Percentiles rank a stretch among this genome's conserved stretches.
Conservation (phyloP, 2,888 invertebrate genomes). For the Epirrhoe alternata region DNA sequence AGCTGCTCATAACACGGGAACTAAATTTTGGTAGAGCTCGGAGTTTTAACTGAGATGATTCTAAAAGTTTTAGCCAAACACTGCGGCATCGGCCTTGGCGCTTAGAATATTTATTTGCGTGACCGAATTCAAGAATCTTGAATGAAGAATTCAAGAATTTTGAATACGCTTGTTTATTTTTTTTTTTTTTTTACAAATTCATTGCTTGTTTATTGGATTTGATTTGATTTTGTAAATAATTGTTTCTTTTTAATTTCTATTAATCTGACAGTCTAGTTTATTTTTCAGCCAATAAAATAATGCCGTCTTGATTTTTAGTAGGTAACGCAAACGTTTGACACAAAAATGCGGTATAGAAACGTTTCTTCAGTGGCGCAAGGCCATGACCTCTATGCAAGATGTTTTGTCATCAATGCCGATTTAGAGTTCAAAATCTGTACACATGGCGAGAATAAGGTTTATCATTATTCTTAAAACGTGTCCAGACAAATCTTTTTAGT, state of each 20-base stretch:
- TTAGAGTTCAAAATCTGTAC: background rate
- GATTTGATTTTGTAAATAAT: too few relatives aligned
- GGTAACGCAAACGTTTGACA: background rate
- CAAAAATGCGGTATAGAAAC: background rate
- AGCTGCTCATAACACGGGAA: background rate
- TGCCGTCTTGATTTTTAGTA: background rate
- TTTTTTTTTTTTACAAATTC: too few relatives aligned
- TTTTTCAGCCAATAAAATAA: background rate
- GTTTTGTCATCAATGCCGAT: background rate
- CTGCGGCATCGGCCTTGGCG: background rate
- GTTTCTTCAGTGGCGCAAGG: conserved; percentile 1
- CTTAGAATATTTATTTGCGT: background rate
- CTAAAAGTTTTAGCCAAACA: background rate
- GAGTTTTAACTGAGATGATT: background rate
- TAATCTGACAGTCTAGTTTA: background rate
- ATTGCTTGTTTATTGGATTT: too few relatives aligned
- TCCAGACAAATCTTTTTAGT: too few relatives aligned
- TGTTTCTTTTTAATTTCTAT: background rate
- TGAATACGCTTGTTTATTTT: too few relatives aligned
- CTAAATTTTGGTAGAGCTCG: background rate
- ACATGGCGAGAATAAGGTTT: too few relatives aligned
- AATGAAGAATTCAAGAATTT: background rate
- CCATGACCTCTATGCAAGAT: background rate
- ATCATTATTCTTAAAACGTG: too few relatives aligned
- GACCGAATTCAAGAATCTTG: background rate